Conservation (phyloP, 2,797 vertebrate genomes). For the Betta splendens region DNA sequence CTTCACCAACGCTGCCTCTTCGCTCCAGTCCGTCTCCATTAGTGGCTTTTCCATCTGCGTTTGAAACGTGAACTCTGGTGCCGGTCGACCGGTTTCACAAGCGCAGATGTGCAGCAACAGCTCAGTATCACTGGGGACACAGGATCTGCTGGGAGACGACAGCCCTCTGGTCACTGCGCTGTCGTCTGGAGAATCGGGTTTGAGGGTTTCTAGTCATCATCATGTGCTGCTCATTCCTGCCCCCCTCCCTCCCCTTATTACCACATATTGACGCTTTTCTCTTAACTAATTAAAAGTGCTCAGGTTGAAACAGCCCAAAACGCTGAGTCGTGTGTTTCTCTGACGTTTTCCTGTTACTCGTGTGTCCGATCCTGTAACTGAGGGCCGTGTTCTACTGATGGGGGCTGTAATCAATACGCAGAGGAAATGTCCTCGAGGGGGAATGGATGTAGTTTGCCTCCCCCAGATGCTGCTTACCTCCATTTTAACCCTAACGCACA, state of each 20-base stretch:
- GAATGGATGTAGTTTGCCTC: constrained; percentile 35
- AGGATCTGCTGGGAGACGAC: too few species aligned
- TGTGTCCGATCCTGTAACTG: constrained; percentile 37
- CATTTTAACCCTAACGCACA: constrained; percentile 36
- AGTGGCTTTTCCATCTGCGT: too few species aligned
- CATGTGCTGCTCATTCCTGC: constrained; percentile 5
- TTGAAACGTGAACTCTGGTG: too few species aligned
- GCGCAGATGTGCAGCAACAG: too few species aligned
- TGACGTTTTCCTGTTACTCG: constrained; percentile 37
- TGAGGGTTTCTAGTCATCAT: constrained; percentile 1
- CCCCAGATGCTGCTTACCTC: constrained; percentile 4
- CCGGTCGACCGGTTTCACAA: too few species aligned
- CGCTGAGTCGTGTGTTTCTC: constrained; percentile 61
- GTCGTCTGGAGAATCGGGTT: constrained; percentile 1
- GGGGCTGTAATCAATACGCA: constrained; percentile 43
- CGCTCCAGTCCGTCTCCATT: too few species aligned
- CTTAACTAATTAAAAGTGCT: constrained; percentile 56
- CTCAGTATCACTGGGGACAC: too few species aligned
- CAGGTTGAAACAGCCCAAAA: constrained; percentile 25
- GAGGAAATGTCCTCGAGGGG: constrained; percentile 48
- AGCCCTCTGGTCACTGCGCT: too few species aligned
- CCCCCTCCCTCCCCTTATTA: constrained; percentile 1
- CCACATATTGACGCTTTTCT: constrained; percentile 42
- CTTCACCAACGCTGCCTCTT: too few species aligned
- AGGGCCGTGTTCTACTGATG: constrained; percentile 36